Conservation (phyloP, 2,888 invertebrate genomes). For the Trichogramma evanescens region DNA sequence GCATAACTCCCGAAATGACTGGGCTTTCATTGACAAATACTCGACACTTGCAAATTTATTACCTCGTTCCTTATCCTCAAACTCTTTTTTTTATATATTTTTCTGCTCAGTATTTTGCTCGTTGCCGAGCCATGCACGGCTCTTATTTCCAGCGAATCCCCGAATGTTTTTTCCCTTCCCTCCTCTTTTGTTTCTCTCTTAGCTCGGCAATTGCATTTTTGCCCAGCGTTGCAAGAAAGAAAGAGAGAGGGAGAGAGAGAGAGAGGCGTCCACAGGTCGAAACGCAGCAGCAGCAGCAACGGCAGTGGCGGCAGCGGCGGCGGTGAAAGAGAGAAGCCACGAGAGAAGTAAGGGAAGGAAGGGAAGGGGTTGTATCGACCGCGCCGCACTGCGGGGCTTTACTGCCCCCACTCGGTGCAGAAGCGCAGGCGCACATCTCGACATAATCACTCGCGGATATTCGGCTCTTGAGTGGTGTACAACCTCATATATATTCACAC, state of each 20-base stretch:
- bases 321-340: neutral
- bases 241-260: neutral
- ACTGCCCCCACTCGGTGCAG: constrained; percentile 32
- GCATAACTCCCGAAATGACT: too few species aligned
- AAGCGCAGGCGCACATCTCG: constrained; percentile 13
- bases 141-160: too few species aligned
- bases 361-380: constrained; percentile 44
- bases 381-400: constrained; percentile 48
- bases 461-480: too few species aligned
- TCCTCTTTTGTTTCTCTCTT: neutral
- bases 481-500: too few species aligned
- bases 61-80: too few species aligned
- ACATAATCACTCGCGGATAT: too few species aligned
- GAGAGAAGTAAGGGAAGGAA: constrained; percentile 16
- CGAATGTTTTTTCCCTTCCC: neutral
- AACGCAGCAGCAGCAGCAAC: neutral
- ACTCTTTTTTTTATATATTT: too few species aligned
- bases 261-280: neutral
- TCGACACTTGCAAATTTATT: too few species aligned
- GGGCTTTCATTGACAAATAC: too few species aligned
- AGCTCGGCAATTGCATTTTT: neutral
- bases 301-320: constrained; percentile 21
- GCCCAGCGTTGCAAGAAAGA: neutral
- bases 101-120: too few species aligned
- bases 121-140: too few species aligned